Conservation (phyloP, 2,888 invertebrate genomes). For the Lasioglossum leucozonium region DNA sequence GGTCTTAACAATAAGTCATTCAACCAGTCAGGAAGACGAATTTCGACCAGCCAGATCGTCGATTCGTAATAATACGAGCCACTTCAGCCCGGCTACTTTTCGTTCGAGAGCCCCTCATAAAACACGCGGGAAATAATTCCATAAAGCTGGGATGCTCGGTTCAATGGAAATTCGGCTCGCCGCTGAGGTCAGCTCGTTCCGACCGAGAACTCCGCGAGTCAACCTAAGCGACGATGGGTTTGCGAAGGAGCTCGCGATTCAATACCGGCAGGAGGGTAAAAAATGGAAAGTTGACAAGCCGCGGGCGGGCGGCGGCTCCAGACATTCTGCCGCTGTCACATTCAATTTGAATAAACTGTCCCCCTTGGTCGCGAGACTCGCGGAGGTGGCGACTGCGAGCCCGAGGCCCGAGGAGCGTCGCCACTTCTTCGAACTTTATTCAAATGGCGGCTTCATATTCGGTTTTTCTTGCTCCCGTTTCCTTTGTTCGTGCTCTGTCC, state of each 20-base stretch:
- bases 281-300: constrained; percentile 69
- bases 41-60: background rate
- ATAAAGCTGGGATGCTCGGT: background rate
- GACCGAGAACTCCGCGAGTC: background rate
- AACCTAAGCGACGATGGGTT: background rate
- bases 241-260: constrained; percentile 26
- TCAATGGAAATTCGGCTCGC: background rate
- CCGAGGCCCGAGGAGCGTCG: constrained; percentile 38
- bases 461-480: background rate
- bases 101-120: background rate
- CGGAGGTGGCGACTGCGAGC: constrained; percentile 6
- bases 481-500: constrained; percentile 22
- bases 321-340: constrained; percentile 69
- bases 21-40: background rate
- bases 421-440: constrained; percentile 72
- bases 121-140: background rate
- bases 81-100: background rate
- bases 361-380: background rate
- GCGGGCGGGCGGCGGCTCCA: constrained; percentile 52
- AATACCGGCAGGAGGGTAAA: constrained; percentile 37
- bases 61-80: background rate
- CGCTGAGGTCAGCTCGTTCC: background rate
- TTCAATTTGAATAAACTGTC: constrained; percentile 71
- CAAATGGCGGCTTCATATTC: constrained; percentile 60
- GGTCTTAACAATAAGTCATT: background rate